A percentile compares a stretch with the other conserved stretches of the same genome.
phyloP scores from a whole-genome alignment of 2,797 vertebrate genomes.

The Ctenopoma kingsleyae region DNA sequence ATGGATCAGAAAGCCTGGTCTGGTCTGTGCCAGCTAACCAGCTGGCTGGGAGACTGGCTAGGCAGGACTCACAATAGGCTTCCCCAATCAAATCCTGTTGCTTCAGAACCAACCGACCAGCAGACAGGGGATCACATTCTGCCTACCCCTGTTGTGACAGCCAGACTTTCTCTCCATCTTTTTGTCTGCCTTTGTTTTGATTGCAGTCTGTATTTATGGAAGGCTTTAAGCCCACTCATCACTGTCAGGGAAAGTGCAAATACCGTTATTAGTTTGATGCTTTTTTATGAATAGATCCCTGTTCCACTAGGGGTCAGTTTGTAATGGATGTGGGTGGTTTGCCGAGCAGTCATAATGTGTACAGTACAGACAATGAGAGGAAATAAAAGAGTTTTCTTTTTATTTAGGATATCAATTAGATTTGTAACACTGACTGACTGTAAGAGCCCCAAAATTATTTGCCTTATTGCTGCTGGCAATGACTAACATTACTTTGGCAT shows the following conservation, averaged over 20 bases:
- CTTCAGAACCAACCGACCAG: constrained; percentile 80
- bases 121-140: constrained; percentile 79
- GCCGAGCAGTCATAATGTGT: constrained; percentile 15
- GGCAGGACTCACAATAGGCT: constrained; percentile 71
- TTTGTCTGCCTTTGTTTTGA: constrained; percentile 78
- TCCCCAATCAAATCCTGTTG: constrained; percentile 78
- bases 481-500: neutral
- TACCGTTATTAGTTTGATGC: constrained; percentile 61
- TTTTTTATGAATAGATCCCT: constrained; percentile 45
- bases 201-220: constrained; percentile 78
- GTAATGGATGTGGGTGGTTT: constrained; percentile 42
- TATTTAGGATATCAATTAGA: constrained; percentile 5
- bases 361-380: constrained; percentile 4
- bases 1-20: constrained; percentile 70
- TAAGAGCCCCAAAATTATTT: neutral
- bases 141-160: constrained; percentile 74
- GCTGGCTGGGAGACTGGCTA: constrained; percentile 46
- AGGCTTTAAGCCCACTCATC: constrained; percentile 66
- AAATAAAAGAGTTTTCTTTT: constrained; percentile 1
- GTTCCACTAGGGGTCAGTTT: constrained; percentile 36
- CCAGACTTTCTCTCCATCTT: constrained; percentile 59
- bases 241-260: constrained; percentile 69
- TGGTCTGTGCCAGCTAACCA: constrained; percentile 54
- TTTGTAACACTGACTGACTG: constrained; percentile 5
- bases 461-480: neutral